Percentiles rank a stretch among this genome's conserved stretches.
Evolutionary conservation across 2,113 vertebrate genomes (phyloP).

Genomic region (Thalassarche chlororhynchos): DNA sequence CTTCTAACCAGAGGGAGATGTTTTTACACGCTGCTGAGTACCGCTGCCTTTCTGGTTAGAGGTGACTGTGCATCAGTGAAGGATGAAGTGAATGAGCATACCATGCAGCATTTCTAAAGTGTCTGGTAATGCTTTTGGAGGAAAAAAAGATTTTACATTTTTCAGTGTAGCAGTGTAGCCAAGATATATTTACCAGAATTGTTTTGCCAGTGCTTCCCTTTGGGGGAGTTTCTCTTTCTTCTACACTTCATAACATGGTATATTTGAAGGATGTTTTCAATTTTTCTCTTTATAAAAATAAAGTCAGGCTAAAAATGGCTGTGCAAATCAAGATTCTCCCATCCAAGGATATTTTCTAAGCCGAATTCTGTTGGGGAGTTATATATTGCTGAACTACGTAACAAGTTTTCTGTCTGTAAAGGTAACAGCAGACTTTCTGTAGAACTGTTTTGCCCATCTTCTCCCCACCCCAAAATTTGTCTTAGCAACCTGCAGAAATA

Average conservation of each 20-base stretch:
- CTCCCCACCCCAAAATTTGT: not conserved
- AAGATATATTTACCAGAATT: not conserved
- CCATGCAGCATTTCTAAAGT: not conserved
- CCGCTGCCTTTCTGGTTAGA: not conserved
- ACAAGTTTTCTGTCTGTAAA: not conserved
- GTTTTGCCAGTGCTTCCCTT: not conserved
- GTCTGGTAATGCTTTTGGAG: not conserved
- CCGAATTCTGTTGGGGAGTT: not conserved
- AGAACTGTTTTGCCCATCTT: not conserved
- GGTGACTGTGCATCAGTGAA: not conserved
- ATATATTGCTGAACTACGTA: rapidly evolving
- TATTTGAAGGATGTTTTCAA: not conserved
- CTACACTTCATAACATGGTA: not conserved
- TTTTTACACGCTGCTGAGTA: not conserved
- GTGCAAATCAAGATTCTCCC: not conserved
- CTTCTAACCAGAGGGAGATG: not conserved
- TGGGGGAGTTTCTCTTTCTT: not conserved
- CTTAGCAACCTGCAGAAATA: not conserved
- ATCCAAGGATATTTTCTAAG: not conserved
- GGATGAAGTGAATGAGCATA: not conserved
- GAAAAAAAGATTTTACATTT: not conserved
- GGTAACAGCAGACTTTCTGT: not conserved
- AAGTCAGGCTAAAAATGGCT: not conserved
- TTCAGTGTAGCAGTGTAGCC: not conserved
- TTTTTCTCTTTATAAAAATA: not conserved